Evolutionary conservation across 2,888 invertebrate genomes (phyloP).

Genomic region (Furcula furcula): DNA sequence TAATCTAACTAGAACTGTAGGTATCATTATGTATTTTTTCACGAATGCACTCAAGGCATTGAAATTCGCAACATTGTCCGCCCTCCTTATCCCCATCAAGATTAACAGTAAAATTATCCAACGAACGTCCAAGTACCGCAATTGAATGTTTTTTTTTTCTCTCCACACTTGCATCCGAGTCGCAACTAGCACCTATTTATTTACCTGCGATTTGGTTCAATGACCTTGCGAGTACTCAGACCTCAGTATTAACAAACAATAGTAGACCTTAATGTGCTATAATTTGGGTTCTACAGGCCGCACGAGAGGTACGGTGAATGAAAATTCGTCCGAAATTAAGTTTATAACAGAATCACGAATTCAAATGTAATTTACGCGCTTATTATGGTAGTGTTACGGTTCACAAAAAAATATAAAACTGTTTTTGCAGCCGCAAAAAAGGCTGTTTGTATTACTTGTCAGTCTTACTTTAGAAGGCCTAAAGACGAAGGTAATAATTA

Average conservation of each 20-base stretch:
- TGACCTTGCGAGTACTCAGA: conserved; percentile 44
- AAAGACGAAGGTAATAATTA: too few relatives aligned
- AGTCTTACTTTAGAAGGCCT: too few relatives aligned
- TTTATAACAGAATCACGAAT: conserved; percentile 1
- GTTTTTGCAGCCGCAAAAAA: conserved; percentile 14
- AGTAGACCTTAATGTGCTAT: conserved; percentile 25
- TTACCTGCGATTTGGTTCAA: conserved; percentile 60
- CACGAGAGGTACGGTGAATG: too few relatives aligned
- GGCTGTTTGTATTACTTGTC: too few relatives aligned
- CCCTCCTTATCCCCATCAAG: neutral
- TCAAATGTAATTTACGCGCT: conserved; percentile 6
- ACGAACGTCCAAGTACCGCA: conserved; percentile 38
- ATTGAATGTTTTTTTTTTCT: conserved; percentile 35
- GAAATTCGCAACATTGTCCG: neutral
- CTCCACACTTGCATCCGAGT: conserved; percentile 49
- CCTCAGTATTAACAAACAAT: conserved; percentile 9
- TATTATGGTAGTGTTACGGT: conserved; percentile 12
- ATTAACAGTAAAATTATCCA: conserved; percentile 1
- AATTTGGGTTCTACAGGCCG: too few relatives aligned
- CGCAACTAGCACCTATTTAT: conserved; percentile 60
- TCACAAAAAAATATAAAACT: conserved; percentile 1
- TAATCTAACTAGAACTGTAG: too few relatives aligned
- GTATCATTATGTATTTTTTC: too few relatives aligned
- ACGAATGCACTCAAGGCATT: too few relatives aligned
- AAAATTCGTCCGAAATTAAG: neutral